A percentile compares a stretch with the other conserved stretches of the same genome.
Evolutionary conservation across 1,140 invertebrate species (phyloP).

Genomic region (Drosophila insularis): DNA sequence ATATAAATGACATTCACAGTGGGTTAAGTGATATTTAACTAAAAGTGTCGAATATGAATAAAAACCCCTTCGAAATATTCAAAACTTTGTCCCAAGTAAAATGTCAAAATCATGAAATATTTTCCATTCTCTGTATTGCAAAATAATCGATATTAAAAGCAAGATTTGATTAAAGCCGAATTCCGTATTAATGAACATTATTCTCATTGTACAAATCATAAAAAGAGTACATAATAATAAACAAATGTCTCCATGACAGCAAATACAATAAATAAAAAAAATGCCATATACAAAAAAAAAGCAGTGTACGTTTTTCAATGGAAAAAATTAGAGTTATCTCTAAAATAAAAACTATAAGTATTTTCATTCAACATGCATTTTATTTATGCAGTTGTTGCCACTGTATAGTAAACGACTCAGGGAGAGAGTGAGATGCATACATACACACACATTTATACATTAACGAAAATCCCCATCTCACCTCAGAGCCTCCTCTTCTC

Average conservation of each 20-base stretch:
- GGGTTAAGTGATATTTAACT: slow-evolving; percentile 27
- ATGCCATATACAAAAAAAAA: background rate
- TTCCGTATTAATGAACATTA: too few relatives aligned
- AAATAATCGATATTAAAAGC: too few relatives aligned
- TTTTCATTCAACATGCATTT: background rate
- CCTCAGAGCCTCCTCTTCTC: slow-evolving; percentile 2
- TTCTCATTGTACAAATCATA: too few relatives aligned
- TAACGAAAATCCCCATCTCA: slow-evolving; percentile 17
- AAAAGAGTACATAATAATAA: too few relatives aligned
- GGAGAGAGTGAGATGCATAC: slow-evolving; percentile 4
- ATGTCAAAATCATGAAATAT: too few relatives aligned
- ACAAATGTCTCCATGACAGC: too few relatives aligned
- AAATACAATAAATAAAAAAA: background rate
- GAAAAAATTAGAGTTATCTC: slow-evolving; percentile 13
- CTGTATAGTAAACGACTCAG: background rate
- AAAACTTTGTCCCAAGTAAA: too few relatives aligned
- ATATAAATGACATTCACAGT: slow-evolving; percentile 34
- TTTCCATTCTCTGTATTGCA: too few relatives aligned
- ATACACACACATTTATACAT: slow-evolving; percentile 16
- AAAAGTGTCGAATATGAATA: background rate
- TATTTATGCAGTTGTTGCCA: slow-evolving; percentile 15
- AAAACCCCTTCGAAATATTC: too few relatives aligned
- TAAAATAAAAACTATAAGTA: background rate
- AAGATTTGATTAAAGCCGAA: too few relatives aligned
- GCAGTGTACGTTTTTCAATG: background rate